These are phyloP conservation scores for Isoperla grammatica DNA, from an alignment of 2,888 invertebrate species.

Conservation along the genomic window DNA sequence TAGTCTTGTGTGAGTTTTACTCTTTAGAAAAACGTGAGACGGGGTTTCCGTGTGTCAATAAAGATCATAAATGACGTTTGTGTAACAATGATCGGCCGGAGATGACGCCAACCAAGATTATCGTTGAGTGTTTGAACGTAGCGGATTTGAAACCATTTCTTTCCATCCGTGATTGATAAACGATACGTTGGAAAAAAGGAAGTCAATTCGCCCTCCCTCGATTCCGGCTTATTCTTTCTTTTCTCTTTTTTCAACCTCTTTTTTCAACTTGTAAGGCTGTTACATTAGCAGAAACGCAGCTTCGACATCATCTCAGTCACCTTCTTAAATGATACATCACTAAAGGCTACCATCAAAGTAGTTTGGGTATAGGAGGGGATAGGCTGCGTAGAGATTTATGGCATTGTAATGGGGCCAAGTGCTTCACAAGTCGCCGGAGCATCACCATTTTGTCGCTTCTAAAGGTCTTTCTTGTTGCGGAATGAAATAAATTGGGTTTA, in stretches of 20 bases:
- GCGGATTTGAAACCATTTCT: conserved; percentile 2
- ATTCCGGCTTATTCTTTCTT: conserved; percentile 7
- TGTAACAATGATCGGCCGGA: no score
- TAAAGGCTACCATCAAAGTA: background rate
- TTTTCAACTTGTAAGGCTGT: conserved; percentile 7
- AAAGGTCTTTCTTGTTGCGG: conserved; percentile 44
- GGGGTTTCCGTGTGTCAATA: no score
- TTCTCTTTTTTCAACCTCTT: conserved; percentile 6
- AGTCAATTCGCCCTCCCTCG: conserved; percentile 11
- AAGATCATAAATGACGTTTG: no score
- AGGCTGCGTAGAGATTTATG: conserved; percentile 47
- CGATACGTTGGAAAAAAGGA: conserved; percentile 7
- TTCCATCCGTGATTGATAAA: conserved; percentile 7
- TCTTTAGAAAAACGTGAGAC: no score
- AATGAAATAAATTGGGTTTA: conserved; percentile 46
- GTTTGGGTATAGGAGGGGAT: conserved; percentile 2
- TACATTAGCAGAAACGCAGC: conserved; percentile 2
- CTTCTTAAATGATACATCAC: conserved; percentile 4
- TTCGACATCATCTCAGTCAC: conserved; percentile 13
- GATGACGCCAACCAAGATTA: no score
- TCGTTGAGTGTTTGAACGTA: background rate
- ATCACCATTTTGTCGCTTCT: conserved; percentile 53
- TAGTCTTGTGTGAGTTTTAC: no score
- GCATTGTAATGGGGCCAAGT: conserved; percentile 58
- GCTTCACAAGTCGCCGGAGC: conserved; percentile 56